Evolutionary conservation across 2,797 vertebrate species (phyloP), one percentile per base, ranked within the genome.

Genomic region (Neosilurus hyrtlii): DNA sequence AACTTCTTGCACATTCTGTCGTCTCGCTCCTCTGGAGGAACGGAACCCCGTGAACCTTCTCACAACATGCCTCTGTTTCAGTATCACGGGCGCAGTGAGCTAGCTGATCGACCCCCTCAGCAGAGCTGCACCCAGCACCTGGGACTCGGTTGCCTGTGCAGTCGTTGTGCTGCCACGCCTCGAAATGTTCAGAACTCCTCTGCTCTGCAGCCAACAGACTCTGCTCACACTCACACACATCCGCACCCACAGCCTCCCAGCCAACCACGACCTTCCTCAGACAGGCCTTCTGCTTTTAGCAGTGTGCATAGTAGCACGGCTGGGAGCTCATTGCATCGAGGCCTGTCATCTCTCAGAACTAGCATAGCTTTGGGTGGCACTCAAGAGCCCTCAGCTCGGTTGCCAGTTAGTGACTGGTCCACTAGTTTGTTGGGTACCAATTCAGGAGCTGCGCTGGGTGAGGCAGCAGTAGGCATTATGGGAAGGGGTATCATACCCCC

Each of bases 1-100:
- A 99, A 99, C 94, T 99, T 99, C 93, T 95, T 99, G 87, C 98
- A 99, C 93, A 99, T 99, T 94, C 91, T 99, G 91, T 98, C 98
- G 22, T 99, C 97, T 22, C 97, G 98, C 87, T 96, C 96, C 24
- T 96, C 97, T 0, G 96, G 95, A 84, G 94, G 95, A 82, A 84
- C 88, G 0, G 93, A 94, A 0, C 82, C 92, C 0, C 91, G 91
- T 8, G 96, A 96, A 74, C 89, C 95, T 86, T 94, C 84, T 37
- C 14, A 95, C 87, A 92, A 91, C 90, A 89, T 95, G 88, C 94
- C 97, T 87, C 90, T 95, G 89, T 95, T 95, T 87, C 97, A 96
- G 93, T 98, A 96, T 93, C 94, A 96, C 79, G 89, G 92, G 87
- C 91, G 96, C 51, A 92, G 92, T 74, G 97, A 98, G 1, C 90